Base-by-base conservation (phyloP, 2,113 vertebrate species). In the Diphyllodes magnificus region DNA sequence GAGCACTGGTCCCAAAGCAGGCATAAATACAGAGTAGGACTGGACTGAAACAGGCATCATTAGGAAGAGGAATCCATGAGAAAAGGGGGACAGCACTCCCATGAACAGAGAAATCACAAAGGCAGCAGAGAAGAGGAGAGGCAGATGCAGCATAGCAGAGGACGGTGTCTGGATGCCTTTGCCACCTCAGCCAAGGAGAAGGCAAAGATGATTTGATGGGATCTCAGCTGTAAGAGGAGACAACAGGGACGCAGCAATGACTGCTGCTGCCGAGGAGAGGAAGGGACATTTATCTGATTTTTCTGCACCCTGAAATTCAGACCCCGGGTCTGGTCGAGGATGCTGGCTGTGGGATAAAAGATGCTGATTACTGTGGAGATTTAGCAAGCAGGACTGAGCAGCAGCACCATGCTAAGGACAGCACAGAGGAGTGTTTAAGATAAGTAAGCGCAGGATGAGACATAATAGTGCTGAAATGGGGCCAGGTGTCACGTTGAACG, bases 121-220 rank as follows among this genome's bases (percentile, higher is more conserved):
- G 45, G 63, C 64, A 49, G 28, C 25, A 42, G n/a, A 39, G 30
- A 53, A 80, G 40, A 73, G 35, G 35, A n/a, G 23, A 75, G 57
- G 44, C 73, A 76, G 70, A 44, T 0, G 0, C 44, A 76, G 57
- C 0, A 0, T 16, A 31, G 45, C 3, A 4, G 53, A 51, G 15
- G 16, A 68, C 10, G 24, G n/a, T 70, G 39, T 23, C 54, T 76
- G 76, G 31, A 56, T 72, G 35, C 37, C 72, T 76, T 54, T 91
- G 28, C 20, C 72, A 49, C 45, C 31, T n/a, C 31, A 39, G 31
- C 45, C 83, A 83, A 50, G 18, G 19, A 20, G 45, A 82, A 65
- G 23, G 15, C 42, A 77, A 85, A 53, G 37, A 50, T 44, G 33
- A 49, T 88, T 50, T 20, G 30, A 33, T 44, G 50, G 68, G 39